These are phyloP conservation scores for Eptesicus fuscus DNA, from an alignment of 2,113 vertebrate species.

Conservation along the genomic window DNA sequence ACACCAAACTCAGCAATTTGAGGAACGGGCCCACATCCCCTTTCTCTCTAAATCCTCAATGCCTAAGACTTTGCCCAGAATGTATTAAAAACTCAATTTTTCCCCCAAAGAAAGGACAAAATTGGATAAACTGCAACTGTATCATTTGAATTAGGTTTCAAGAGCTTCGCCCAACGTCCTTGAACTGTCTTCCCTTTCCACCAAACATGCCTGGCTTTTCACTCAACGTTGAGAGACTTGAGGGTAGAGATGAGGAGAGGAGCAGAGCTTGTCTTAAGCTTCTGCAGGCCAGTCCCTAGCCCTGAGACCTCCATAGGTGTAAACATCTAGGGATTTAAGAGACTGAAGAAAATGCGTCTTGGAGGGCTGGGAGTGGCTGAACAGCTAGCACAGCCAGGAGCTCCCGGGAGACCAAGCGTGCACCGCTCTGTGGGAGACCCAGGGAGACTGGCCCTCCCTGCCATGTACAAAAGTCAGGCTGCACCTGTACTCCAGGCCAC, in stretches of 20 bases:
- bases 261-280: not conserved
- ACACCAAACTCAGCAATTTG: not conserved
- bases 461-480: not conserved
- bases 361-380: not conserved
- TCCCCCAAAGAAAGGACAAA: not conserved
- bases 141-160: not conserved
- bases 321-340: not conserved
- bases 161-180: not conserved
- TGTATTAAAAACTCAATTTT: not conserved
- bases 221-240: not conserved
- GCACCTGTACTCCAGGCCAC: not conserved
- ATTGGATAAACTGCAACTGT: not conserved
- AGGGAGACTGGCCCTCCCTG: not conserved
- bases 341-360: not conserved
- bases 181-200: not conserved
- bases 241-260: not conserved
- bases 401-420: not conserved
- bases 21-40: not conserved
- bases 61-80: not conserved
- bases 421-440: not conserved
- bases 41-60: not conserved
- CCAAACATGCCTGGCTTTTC: not conserved
- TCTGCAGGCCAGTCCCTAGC: too few relatives aligned
- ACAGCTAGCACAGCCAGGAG: not conserved
- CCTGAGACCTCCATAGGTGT: not conserved